Evolutionary conservation across 2,888 invertebrate species (phyloP).

Genomic region (Dioctria linearis): DNA sequence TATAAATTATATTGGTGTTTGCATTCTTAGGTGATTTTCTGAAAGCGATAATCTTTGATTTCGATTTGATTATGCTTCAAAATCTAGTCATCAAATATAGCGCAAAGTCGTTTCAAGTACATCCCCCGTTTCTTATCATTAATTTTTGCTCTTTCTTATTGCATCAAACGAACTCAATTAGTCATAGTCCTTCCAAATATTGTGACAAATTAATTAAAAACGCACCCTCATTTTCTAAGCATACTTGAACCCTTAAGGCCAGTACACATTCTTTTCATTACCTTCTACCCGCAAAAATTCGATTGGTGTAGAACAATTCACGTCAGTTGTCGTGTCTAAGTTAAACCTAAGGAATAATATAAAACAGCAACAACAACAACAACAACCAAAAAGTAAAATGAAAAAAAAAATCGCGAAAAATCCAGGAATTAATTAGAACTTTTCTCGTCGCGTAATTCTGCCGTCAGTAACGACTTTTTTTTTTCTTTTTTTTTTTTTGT

Average conservation of each 20-base stretch:
- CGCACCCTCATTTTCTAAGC: constrained; percentile 5
- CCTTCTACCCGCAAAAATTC: constrained; percentile 45
- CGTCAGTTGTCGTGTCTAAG: not conserved
- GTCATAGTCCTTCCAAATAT: constrained; percentile 1
- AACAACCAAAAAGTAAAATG: not conserved
- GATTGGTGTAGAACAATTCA: constrained; percentile 22
- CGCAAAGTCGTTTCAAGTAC: not conserved
- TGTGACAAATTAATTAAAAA: constrained; percentile 49
- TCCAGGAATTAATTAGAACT: constrained; percentile 51
- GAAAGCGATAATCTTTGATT: not conserved
- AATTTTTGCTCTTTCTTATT: not conserved
- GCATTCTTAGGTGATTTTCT: not conserved
- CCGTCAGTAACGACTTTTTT: not conserved
- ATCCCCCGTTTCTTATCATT: not conserved
- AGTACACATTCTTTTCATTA: constrained; percentile 23
- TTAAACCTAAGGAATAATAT: not conserved
- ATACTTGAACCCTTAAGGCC: not conserved
- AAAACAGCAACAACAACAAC: too few species aligned
- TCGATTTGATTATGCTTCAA: not conserved
- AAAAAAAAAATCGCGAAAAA: constrained; percentile 29
- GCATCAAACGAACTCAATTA: not conserved
- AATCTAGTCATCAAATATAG: not conserved
- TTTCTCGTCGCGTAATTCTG: constrained; percentile 44
- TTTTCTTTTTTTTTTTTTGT: not conserved
- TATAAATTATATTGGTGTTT: constrained; percentile 9